Conservation (phyloP, 2,113 vertebrate species). For the Neomonachus schauinslandi region DNA sequence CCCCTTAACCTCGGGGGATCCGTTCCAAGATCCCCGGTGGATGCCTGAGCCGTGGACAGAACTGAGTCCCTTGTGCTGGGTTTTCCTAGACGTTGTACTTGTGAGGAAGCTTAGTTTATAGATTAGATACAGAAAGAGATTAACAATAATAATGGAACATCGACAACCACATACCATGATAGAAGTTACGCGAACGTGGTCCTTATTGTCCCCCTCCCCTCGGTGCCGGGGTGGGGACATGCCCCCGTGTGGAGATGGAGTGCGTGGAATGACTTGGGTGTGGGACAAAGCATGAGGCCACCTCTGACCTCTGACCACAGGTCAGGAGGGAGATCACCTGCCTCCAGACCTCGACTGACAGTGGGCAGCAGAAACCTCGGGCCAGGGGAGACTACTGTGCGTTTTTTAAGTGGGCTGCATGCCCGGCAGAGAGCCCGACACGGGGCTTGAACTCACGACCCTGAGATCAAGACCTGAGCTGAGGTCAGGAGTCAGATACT, state of each 20-base stretch:
- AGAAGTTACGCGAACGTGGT: neutral
- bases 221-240: fast-evolving
- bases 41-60: neutral
- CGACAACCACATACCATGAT: neutral
- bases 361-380: neutral
- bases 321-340: neutral
- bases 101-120: neutral
- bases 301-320: neutral
- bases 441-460: neutral
- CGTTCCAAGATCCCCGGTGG: neutral
- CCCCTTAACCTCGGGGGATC: neutral
- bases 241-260: neutral
- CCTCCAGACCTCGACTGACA: neutral
- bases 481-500: fast-evolving
- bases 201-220: too few relatives aligned
- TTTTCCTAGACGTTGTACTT: neutral
- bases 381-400: neutral
- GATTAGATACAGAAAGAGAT: neutral
- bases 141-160: neutral
- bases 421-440: neutral
- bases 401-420: too few relatives aligned
- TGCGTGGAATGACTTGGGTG: neutral
- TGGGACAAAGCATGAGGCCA: neutral
- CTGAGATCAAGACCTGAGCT: neutral
- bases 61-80: neutral